Percentiles rank a stretch among this genome's conserved stretches.
Evolutionary conservation across 2,113 vertebrate genomes (phyloP).

Genomic region (Cyprinodon brontotheroides): DNA sequence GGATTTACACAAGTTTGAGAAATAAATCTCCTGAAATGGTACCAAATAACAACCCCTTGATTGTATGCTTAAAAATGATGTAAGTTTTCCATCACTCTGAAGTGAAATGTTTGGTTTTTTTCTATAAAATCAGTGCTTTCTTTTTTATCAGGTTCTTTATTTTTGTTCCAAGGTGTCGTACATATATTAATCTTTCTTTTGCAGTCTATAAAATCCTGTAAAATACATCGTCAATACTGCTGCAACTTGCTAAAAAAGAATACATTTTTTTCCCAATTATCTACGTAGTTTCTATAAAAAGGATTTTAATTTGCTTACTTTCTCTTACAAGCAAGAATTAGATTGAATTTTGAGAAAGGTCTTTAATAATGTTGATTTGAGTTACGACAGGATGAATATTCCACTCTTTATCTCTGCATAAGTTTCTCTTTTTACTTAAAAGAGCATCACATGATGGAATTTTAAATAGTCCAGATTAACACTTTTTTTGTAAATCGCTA

Average conservation of each 20-base stretch:
- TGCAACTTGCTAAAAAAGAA: neutral
- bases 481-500: conserved; percentile 54
- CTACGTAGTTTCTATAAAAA: conserved; percentile 52
- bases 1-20: conserved; percentile 6
- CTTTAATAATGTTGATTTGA: conserved; percentile 16
- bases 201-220: conserved; percentile 47
- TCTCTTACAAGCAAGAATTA: conserved; percentile 7
- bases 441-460: conserved; percentile 32
- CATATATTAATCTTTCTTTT: conserved; percentile 43
- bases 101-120: conserved; percentile 26
- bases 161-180: conserved; percentile 45
- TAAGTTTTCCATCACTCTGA: conserved; percentile 22
- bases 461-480: conserved; percentile 9
- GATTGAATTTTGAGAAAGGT: conserved; percentile 27
- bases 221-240: conserved; percentile 40
- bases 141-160: conserved; percentile 22
- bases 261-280: conserved; percentile 17
- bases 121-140: conserved; percentile 22
- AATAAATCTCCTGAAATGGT: conserved; percentile 15
- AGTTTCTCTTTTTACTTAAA: conserved; percentile 25
- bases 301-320: conserved; percentile 37
- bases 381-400: conserved; percentile 20
- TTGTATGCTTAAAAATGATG: conserved; percentile 17
- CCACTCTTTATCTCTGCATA: neutral
- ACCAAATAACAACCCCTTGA: conserved; percentile 5